These are phyloP conservation scores for Trichopria drosophilae DNA, from an alignment of 2,888 invertebrate genomes.

Conservation along the genomic window DNA sequence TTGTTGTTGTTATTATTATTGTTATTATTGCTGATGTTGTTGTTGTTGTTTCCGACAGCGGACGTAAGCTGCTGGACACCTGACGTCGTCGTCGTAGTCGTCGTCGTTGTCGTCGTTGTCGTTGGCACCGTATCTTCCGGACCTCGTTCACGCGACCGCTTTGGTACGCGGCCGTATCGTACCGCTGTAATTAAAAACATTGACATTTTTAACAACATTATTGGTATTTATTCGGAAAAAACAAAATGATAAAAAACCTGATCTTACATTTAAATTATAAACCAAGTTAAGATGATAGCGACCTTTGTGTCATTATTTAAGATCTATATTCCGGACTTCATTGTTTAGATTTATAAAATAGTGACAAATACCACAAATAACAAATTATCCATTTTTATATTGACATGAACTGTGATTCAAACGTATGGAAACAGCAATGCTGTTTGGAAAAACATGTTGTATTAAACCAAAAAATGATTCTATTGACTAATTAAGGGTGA, in stretches of 20 bases:
- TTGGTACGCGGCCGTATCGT: slow-evolving; percentile 94
- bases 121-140: slow-evolving; percentile 62
- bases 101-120: slow-evolving; percentile 54
- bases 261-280: no score
- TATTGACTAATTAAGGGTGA: no score
- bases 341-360: no score
- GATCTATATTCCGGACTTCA: no score
- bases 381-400: background rate
- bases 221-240: background rate
- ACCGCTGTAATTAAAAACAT: slow-evolving; percentile 69
- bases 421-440: no score
- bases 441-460: no score
- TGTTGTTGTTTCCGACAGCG: slow-evolving; percentile 43
- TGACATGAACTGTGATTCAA: no score
- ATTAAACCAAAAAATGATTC: no score
- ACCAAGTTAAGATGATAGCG: no score
- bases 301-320: no score
- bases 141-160: slow-evolving; percentile 82
- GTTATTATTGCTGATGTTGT: slow-evolving; percentile 8
- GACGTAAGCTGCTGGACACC: slow-evolving; percentile 45
- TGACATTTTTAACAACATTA: background rate
- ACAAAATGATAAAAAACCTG: no score
- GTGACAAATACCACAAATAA: background rate
- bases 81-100: slow-evolving; percentile 41
- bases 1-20: slow-evolving; percentile 36